Base-by-base conservation (phyloP, 2,113 vertebrate genomes). In the Passer montanus region DNA sequence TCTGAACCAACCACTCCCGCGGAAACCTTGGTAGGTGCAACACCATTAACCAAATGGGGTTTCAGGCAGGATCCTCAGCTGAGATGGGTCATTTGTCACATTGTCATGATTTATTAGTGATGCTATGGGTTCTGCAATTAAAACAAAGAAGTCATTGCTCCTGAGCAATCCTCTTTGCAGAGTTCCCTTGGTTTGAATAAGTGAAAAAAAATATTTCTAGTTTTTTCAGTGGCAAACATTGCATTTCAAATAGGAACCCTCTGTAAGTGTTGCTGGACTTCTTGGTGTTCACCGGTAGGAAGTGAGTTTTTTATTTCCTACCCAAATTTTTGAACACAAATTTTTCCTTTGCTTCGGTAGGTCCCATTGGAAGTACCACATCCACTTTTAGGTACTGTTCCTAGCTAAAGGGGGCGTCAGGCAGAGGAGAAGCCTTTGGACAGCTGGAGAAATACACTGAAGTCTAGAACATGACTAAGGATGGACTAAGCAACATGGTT, bases 31-130 rank as follows among this genome's bases (percentile, higher is more conserved):
- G 68, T 93, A 96, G 92, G 91, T 91, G 82, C 84, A 87, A 62
- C 55, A 53, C 74, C 77, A 90, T 90, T 93, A 94, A 86, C 73
- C 80, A 93, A 84, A 84, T 60, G 92, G 88, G 88, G 86, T 89
- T 87, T 78, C 46, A 64, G 86, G 83, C 92, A 89, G 76, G 24
- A 78, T 86, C 64, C 73, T 70, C 73, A 59, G 60, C 75, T 70
- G 72, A 92, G 73, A 20, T 10, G 4, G 9, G 37, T 79, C 69
- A 89, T 94, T 96, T 95, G 86, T 92, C 93, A 90, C 79, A 68
- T 22, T 86, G 66, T 79, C 87, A 64, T 23, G 75, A 77, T 90
- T 91, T 95, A 89, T 90, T 76, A 93, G 67, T 17, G 80, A 66
- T 72, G 64, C 52, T 75, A 81, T 62, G 69, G 73, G 70, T 87